Conservation (phyloP, 2,797 vertebrate species). For the Australoheros facetus region DNA sequence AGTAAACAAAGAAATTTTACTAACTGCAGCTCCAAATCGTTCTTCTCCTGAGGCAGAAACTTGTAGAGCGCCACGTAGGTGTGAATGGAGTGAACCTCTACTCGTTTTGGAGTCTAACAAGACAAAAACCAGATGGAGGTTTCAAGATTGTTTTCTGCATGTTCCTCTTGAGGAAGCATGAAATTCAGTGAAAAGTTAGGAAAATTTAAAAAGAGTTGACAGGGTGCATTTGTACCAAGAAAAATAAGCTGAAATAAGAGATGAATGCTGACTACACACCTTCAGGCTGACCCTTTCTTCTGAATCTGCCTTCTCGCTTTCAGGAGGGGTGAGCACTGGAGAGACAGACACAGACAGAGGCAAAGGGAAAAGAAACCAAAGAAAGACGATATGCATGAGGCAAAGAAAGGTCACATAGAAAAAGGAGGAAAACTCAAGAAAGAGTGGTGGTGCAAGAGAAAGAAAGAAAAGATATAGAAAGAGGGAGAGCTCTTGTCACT, state of each 20-base stretch:
- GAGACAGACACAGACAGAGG: conserved; percentile 32
- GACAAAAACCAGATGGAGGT: neutral
- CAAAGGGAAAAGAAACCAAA: neutral
- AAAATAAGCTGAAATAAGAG: conserved; percentile 29
- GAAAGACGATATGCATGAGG: conserved; percentile 18
- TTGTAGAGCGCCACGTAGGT: conserved; percentile 92
- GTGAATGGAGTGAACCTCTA: conserved; percentile 86
- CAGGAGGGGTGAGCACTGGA: conserved; percentile 79
- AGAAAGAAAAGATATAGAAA: neutral
- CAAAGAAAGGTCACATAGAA: conserved; percentile 3
- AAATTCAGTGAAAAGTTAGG: conserved; percentile 6
- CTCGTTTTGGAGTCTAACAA: conserved; percentile 74
- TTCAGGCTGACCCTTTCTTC: conserved; percentile 82
- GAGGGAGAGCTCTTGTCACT: conserved; percentile 42
- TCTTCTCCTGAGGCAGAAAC: conserved; percentile 91
- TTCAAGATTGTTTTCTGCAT: neutral
- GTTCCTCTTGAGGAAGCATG: neutral
- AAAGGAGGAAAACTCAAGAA: neutral
- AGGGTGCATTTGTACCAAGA: conserved; percentile 7
- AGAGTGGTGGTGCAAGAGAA: neutral
- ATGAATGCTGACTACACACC: conserved; percentile 70
- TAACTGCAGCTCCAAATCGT: conserved; percentile 91
- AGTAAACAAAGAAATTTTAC: conserved; percentile 55
- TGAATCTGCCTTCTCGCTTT: conserved; percentile 82
- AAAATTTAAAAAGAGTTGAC: neutral